Percentiles rank a stretch among this genome's conserved stretches.
Conservation (phyloP, 2,888 invertebrate species). For the Disparrhopalites patrizii region DNA sequence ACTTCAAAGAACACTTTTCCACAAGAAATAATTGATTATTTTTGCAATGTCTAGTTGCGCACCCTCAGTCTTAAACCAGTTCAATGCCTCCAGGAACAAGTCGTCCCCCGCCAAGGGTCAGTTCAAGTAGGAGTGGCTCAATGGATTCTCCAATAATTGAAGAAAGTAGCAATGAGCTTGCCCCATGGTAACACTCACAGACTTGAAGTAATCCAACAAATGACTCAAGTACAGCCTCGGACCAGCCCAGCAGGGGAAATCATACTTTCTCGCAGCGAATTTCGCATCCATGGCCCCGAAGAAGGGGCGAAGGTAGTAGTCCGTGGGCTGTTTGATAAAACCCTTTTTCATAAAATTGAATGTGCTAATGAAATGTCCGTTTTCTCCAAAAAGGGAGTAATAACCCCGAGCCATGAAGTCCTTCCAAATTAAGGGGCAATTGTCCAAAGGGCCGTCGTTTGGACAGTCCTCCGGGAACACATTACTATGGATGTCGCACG, state of each 20-base stretch:
- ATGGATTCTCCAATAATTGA: conserved; percentile 76
- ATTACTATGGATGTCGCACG: conserved; percentile 53
- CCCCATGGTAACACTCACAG: conserved; percentile 60
- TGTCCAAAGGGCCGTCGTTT: neutral
- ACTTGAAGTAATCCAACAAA: conserved; percentile 65
- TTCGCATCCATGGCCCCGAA: neutral
- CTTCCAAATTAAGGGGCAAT: conserved; percentile 28
- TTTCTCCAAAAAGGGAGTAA: conserved; percentile 66
- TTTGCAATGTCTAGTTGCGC: too few relatives aligned
- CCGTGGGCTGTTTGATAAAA: conserved; percentile 72
- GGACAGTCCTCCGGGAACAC: conserved; percentile 58
- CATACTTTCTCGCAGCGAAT: too few relatives aligned
- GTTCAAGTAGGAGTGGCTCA: conserved; percentile 81
- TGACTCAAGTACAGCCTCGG: conserved; percentile 65
- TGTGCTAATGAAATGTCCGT: conserved; percentile 69
- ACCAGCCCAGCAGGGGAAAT: conserved; percentile 56
- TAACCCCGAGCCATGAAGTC: neutral
- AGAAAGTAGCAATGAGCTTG: conserved; percentile 63
- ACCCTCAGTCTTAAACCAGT: conserved; percentile 56
- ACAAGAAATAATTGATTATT: too few relatives aligned
- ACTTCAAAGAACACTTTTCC: too few relatives aligned
- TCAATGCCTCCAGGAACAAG: conserved; percentile 60
- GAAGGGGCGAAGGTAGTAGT: conserved; percentile 76
- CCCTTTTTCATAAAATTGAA: conserved; percentile 77
- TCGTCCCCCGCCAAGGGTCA: conserved; percentile 70